Evolutionary conservation across 2,888 invertebrate genomes (phyloP), one percentile per base, ranked within the genome.

Genomic region (Trilocha varians): DNA sequence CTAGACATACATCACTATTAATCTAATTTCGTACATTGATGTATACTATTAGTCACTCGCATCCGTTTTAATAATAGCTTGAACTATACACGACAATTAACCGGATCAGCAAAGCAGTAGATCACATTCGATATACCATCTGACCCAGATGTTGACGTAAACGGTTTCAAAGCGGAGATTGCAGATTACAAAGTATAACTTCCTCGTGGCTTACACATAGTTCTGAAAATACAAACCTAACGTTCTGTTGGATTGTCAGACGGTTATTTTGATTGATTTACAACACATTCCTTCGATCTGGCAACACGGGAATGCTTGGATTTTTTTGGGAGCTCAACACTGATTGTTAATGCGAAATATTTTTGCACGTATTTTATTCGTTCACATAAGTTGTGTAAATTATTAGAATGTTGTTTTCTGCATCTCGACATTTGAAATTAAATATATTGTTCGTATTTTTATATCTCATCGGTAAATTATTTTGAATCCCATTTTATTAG

Each of bases 181-280:
- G 51, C 53, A 52, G 53, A 53, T 50, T 52, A 53, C 55, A 47
- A 42, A 49, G 46, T 44, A 25, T 25, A 25, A 25, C 54, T 51
- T 52, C 49, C 52, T 48, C 33, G 16, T 13, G 13, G 33, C 33
- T 39, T 39, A 33, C 16, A 32, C 32, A 25, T 32, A 16, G 8
- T 6, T 39, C 39, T 34, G 16, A 39, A 39, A 39, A 39, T 39
- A 33, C 39, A 16, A 32, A 32, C 16, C 32, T 13, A n/a, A n/a
- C n/a, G n/a, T n/a, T n/a, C n/a, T n/a, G n/a, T 13, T 32, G 16
- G 16, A 33, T 16, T 16, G 33, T 25, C 39, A 39, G 33, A 33
- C 33, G 32, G 13, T 39, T 13, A 39, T 33, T 32, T 33, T 13
- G 39, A 39, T 13, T 33, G 33, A 39, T 32, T 32, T 16, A 16